Evolutionary conservation across 2,113 vertebrate species (phyloP).

Genomic region (Siniperca knerii): DNA sequence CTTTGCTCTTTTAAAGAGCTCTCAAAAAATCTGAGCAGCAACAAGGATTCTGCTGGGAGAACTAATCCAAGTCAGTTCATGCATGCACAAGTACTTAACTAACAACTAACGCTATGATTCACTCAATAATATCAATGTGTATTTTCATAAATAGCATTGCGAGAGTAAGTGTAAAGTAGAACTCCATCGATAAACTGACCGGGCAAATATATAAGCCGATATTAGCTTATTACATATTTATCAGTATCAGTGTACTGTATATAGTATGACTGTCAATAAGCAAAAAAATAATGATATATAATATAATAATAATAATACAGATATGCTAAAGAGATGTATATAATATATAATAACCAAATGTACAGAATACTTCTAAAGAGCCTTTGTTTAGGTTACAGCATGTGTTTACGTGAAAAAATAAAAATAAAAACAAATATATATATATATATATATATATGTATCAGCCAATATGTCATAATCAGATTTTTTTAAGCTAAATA

Average conservation of each 20-base stretch:
- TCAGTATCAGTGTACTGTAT: not conserved
- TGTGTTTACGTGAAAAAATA: not conserved
- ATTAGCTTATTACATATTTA: not conserved
- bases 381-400: not conserved
- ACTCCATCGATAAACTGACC: not conserved
- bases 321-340: not conserved
- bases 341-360: not conserved
- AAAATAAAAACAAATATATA: too few species aligned
- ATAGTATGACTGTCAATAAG: not conserved
- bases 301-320: not conserved
- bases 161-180: not conserved
- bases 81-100: not conserved
- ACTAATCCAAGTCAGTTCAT: not conserved
- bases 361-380: not conserved
- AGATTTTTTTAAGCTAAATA: not conserved
- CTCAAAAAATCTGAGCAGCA: not conserved
- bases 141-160: not conserved
- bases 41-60: not conserved
- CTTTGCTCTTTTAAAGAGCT: not conserved
- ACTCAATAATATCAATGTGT: not conserved
- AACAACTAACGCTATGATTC: not conserved
- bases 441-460: not conserved
- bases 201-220: not conserved
- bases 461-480: not conserved
- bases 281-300: not conserved